Conservation (phyloP, 2,888 invertebrate genomes). For the Lissonota sp. region DNA sequence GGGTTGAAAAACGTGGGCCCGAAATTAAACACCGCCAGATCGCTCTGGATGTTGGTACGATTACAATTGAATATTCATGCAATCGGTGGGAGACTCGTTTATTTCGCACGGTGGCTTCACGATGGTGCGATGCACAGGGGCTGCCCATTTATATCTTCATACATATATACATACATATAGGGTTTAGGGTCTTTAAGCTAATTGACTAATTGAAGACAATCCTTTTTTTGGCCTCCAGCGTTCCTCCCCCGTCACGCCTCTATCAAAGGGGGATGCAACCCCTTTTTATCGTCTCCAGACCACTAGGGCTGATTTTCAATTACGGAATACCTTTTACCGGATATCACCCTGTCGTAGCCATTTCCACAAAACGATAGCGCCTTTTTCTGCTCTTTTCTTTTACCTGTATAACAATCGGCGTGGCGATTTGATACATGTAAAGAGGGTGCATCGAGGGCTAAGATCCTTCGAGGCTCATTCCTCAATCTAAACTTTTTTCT, state of each 20-base stretch:
- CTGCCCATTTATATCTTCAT: not conserved
- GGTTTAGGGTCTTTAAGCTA: constrained; percentile 32
- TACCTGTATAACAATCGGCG: not conserved
- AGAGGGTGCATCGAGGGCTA: not conserved
- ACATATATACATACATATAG: constrained; percentile 1
- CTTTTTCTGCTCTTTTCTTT: not conserved
- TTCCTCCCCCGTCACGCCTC: not conserved
- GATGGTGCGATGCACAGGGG: no score
- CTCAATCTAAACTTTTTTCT: constrained; percentile 5
- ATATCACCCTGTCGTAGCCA: no score
- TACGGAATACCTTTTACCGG: not conserved
- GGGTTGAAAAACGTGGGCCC: constrained; percentile 20
- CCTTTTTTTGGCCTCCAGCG: constrained; percentile 10
- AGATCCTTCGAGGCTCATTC: constrained; percentile 9
- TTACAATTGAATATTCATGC: constrained; percentile 65
- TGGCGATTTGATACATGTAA: not conserved
- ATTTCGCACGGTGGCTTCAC: constrained; percentile 42
- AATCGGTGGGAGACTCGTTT: constrained; percentile 60
- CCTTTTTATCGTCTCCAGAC: not conserved
- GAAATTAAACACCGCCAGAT: constrained; percentile 54
- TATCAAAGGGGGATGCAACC: not conserved
- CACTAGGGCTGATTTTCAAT: not conserved
- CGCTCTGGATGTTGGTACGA: constrained; percentile 46
- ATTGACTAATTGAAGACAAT: constrained; percentile 49
- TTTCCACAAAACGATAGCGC: no score